These are phyloP conservation scores for Xiphorhynchus elegans DNA, from an alignment of 2,113 vertebrate genomes.

Conservation along the genomic window DNA sequence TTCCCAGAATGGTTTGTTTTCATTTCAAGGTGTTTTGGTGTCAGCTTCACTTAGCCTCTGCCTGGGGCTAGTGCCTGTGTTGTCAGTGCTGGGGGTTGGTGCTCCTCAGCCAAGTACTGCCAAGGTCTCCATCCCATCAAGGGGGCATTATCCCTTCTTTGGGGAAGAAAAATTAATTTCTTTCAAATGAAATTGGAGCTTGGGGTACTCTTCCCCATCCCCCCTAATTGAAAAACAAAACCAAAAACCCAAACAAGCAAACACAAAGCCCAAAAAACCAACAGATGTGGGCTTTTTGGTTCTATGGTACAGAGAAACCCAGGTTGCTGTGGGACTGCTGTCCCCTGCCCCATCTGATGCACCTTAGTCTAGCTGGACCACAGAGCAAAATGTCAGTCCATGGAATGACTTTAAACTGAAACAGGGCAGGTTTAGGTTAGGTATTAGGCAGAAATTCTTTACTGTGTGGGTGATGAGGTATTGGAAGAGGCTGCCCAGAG, in stretches of 20 bases:
- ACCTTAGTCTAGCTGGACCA: not conserved
- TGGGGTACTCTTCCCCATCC: not conserved
- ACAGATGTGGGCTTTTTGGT: not conserved
- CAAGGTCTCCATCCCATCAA: not conserved
- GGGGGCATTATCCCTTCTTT: not conserved
- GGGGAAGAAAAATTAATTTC: not conserved
- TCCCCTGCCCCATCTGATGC: not conserved
- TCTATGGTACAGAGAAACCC: not conserved
- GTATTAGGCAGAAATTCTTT: not conserved
- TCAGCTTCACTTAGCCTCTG: slow-evolving; percentile 20
- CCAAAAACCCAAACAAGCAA: not conserved
- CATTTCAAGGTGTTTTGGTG: not conserved
- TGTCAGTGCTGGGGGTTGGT: not conserved
- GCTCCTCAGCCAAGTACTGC: not conserved
- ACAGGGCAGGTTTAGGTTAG: not conserved
- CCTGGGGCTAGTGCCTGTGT: not conserved
- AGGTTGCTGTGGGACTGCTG: not conserved
- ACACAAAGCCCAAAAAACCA: not conserved
- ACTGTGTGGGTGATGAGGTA: not conserved
- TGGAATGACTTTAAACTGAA: not conserved
- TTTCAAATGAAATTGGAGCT: not conserved
- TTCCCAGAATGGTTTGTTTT: not conserved
- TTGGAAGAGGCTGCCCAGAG: not conserved
- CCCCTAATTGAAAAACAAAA: not conserved
- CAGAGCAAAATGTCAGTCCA: not conserved